Evolutionary conservation across 1,140 invertebrate species (phyloP).

Genomic region (Trinorchestia longiramus): DNA sequence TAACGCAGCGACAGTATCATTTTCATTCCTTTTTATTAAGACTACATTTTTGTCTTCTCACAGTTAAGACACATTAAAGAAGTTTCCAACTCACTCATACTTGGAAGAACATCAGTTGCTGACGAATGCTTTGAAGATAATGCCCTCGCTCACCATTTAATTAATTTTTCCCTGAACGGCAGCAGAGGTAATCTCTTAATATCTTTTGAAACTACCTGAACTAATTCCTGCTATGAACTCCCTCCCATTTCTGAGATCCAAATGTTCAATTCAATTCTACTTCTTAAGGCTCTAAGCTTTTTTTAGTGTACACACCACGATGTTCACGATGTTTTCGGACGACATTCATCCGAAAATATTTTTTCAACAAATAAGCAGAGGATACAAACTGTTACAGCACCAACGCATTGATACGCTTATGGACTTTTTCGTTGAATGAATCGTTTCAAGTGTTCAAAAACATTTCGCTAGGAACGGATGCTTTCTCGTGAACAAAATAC

Average conservation of each 20-base stretch:
- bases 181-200: neutral
- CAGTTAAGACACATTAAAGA: too few relatives aligned
- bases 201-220: neutral
- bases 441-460: neutral
- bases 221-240: neutral
- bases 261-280: neutral
- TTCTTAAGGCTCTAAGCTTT: neutral
- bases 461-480: neutral
- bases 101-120: neutral
- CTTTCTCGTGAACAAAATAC: neutral
- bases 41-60: too few relatives aligned
- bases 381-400: neutral
- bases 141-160: neutral
- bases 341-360: neutral
- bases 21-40: too few relatives aligned
- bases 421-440: neutral
- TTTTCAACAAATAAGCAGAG: neutral
- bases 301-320: neutral
- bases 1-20: too few relatives aligned
- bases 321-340: neutral
- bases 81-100: too few relatives aligned
- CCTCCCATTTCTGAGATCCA: neutral
- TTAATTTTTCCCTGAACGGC: neutral
- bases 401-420: neutral
- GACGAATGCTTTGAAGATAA: neutral